Base-by-base conservation (phyloP, 2,797 vertebrate genomes). In the Syncerus caffer region DNA sequence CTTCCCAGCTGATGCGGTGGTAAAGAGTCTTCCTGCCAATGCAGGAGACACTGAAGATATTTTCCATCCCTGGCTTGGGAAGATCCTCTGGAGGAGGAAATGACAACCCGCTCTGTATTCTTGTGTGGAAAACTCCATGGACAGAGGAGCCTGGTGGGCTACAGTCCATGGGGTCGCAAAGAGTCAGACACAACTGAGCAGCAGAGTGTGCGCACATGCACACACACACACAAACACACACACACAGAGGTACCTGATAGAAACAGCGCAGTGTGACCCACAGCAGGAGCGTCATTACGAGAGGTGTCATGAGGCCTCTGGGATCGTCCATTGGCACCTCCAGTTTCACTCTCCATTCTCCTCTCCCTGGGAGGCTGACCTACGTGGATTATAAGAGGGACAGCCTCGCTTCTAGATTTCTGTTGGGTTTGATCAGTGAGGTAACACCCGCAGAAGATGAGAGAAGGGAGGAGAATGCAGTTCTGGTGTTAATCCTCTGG, bases 251-350 rank as follows among this genome's bases (percentile, higher is more conserved):
- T 25, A 74, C 34, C 67, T 42, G 34, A 74, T 86, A 88, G 90
- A 84, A 45, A 60, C 23, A 45, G 53, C 0, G 4, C 6, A 29
- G n/a, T 50, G 3, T 3, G 25, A 21, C 47, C 23, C 47, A 60
- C 64, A 10, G 27, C n/a, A 83, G 64, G 27, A n/a, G 29, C 4
- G 4, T 31, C 60, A 19, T 12, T 6, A 11, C 1, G 45, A n/a
- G 42, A 62, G 55, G 21, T 21, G 4, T 27, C 6, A n/a, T 2
- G 23, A 7, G 38, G 38, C 0, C 5, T 0, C 13, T 19, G 16
- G 57, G n/a, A 57, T 25, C 34, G 58, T 38, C 79, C 10, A 0
- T 58, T 42, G 51, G 21, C 6, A 79, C 23, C 21, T 78, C 12
- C 53, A 62, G 7, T 53, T 47, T 27, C 27, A 3, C 27, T 58